Base-by-base conservation (phyloP, 2,888 invertebrate genomes). In the Nomada ferruginata region DNA sequence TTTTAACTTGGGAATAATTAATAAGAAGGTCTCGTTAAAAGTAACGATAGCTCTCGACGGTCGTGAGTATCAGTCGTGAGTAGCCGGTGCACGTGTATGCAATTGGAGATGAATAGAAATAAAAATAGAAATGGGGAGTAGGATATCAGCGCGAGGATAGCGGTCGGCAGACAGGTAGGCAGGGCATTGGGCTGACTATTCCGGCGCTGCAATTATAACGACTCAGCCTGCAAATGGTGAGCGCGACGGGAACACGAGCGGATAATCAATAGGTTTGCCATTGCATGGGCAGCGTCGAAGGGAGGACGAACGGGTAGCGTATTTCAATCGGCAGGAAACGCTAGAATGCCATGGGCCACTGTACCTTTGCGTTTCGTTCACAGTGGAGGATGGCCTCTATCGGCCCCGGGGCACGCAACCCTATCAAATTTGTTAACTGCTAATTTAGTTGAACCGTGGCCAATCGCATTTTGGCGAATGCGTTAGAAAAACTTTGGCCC, bases 241-340 rank as follows among this genome's bases (percentile, higher is more conserved):
- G 63, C 76, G 71, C 74, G 82, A 81, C 79, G 79, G 84, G 76
- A 82, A 77, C 71, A 73, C 76, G 79, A 71, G 76, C 76, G 76
- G 74, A 85, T 88, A 88, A 89, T 87, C 89, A 84, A 89, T 89
- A 89, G 87, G 80, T 78, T 85, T 77, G 81, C 76, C 76, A 76
- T 53, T 85, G 82, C 53, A 36, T 7, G 36, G 36, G 81, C 86
- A 84, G 82, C 87, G 76, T 68, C 73, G 47, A 47, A 13, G 47
- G 47, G 3, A 10, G 76, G n/a, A 66, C 76, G 79, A 78, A 65
- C 79, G 86, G 47, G 13, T 47, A 85, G 81, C 84, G 89, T 89
- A 88, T 90, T 90, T 90, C 90, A 89, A 90, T 90, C 87, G 88
- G 86, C 75, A 72, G 85, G 85, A 85, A 89, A 88, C 88, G 87